phyloP scores from a whole-genome alignment of 2,113 vertebrate species.

The Castor canadensis region DNA sequence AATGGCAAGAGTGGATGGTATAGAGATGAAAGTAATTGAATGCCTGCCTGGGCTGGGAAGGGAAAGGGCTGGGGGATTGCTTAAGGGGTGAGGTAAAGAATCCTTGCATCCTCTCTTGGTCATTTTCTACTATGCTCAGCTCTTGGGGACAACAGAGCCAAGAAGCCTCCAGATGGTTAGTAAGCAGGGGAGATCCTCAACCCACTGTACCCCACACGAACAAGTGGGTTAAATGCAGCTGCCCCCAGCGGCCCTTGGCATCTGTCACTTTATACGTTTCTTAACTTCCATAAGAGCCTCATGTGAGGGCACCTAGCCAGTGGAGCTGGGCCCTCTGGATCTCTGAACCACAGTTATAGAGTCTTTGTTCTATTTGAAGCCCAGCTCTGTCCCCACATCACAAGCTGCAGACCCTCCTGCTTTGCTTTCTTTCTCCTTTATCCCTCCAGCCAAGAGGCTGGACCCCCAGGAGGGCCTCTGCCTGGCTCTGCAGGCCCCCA shows the following conservation, averaged over 20 bases:
- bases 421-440: neutral
- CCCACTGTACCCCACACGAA: neutral
- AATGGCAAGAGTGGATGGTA: rapidly evolving
- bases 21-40: neutral
- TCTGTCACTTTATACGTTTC: constrained; percentile 10
- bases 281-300: neutral
- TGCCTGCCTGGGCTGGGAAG: neutral
- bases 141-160: neutral
- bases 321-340: rapidly evolving
- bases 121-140: neutral
- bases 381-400: neutral
- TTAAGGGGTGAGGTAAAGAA: neutral
- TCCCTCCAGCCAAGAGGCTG: no score
- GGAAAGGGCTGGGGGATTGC: neutral
- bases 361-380: neutral
- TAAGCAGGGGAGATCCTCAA: neutral
- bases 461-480: neutral
- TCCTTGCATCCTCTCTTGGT: rapidly evolving
- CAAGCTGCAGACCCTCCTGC: neutral
- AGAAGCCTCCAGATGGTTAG: neutral
- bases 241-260: neutral
- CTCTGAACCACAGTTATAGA: no score
- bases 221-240: neutral
- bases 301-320: neutral
- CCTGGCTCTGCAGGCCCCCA: neutral